Base-by-base conservation (phyloP, 2,888 invertebrate species). In the Epinotia demarniana region DNA sequence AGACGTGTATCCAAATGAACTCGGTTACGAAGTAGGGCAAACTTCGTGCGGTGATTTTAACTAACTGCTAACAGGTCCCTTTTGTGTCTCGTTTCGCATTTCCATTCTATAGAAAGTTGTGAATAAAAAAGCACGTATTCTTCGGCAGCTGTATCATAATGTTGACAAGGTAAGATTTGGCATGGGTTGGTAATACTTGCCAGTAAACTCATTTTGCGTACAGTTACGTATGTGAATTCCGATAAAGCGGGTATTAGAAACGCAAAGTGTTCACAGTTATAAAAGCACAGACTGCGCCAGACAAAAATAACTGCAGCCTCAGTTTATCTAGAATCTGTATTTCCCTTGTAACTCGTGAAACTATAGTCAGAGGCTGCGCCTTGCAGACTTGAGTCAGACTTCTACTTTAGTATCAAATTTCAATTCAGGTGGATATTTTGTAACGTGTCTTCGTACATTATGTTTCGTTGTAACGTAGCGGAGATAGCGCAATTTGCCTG, bases 11-110 rank as follows among this genome's bases (percentile, higher is more conserved):
- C 73, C 55, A 66, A 81, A 80, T 74, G 70, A 77, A 74, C 74
- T 67, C 76, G 79, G 82, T 78, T 78, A 80, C 81, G 53, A 83
- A 83, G 81, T 80, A 76, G 77, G 74, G 73, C 78, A 78, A 84
- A 84, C 81, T 84, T 84, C 75, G 79, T 76, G 78, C 79, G 78
- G 77, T 73, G 74, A 81, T 82, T 82, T 83, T 79, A 82, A 69
- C 69, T 68, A 70, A 81, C 79, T 78, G 77, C 73, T 78, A 78
- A 80, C 77, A 69, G 79, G 80, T 76, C 80, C 82, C 81, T 82
- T 86, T 83, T 81, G 82, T 81, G 79, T 64, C 77, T 80, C 79
- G 82, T 80, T 83, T 84, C 80, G 80, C 80, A 81, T 83, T 84
- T 81, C 81, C 81, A 83, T 80, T 81, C 72, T 80, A 71, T 69